phyloP scores from a whole-genome alignment of 2,113 vertebrate species.

The Pachycephala philippinensis region DNA sequence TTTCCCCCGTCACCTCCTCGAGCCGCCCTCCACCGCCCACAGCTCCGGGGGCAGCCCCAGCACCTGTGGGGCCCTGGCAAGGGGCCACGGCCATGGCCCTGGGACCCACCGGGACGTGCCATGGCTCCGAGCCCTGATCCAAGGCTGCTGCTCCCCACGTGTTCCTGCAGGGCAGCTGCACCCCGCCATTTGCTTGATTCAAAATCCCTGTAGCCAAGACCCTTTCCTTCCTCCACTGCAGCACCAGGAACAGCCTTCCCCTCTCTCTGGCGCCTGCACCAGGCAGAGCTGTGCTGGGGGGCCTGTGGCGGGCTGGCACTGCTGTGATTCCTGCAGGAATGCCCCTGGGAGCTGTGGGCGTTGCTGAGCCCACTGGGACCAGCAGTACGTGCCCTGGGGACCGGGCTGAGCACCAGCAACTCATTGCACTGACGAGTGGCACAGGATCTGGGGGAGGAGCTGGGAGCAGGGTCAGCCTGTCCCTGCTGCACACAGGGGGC shows the following conservation, averaged over 20 bases:
- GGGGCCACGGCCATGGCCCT: too few species aligned
- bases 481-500: background rate
- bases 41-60: background rate
- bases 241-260: background rate
- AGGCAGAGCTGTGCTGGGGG: background rate
- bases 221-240: background rate
- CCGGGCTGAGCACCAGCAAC: background rate
- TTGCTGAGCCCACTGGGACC: background rate
- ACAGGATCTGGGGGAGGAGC: background rate
- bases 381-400: rapidly evolving
- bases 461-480: too few species aligned
- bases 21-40: background rate
- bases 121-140: background rate
- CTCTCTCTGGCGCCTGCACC: rapidly evolving
- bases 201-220: background rate
- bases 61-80: background rate
- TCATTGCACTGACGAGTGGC: background rate
- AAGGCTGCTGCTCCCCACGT: rapidly evolving
- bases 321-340: background rate
- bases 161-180: rapidly evolving
- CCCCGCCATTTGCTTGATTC: background rate
- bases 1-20: background rate
- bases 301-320: rapidly evolving
- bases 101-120: rapidly evolving
- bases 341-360: background rate